phyloP scores from a whole-genome alignment of 2,797 vertebrate genomes.

The Esox lucius region DNA sequence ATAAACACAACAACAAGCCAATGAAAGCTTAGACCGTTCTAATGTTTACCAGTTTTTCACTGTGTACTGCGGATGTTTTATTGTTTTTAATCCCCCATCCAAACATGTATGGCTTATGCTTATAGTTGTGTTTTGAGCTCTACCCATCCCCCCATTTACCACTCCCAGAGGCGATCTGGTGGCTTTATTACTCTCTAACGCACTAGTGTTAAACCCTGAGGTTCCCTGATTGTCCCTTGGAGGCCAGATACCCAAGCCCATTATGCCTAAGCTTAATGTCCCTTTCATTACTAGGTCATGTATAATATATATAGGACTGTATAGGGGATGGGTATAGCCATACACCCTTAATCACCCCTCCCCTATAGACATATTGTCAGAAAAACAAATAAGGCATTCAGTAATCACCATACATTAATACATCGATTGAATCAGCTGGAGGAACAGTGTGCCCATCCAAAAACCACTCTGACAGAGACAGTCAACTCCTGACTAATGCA shows the following conservation, averaged over 20 bases:
- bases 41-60: background rate
- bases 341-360: background rate
- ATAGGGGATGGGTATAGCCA: too few relatives aligned
- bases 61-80: background rate
- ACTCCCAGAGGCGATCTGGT: constrained; percentile 17
- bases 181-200: constrained; percentile 30
- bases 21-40: background rate
- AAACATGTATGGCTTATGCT: constrained; percentile 17
- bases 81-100: constrained; percentile 7
- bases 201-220: constrained; percentile 14
- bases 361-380: background rate
- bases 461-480: too few relatives aligned
- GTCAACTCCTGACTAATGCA: too few relatives aligned
- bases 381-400: too few relatives aligned
- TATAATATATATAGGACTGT: background rate
- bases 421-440: too few relatives aligned
- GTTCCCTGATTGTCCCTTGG: constrained; percentile 33
- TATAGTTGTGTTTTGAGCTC: constrained; percentile 38
- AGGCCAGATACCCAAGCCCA: constrained; percentile 21
- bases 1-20: background rate
- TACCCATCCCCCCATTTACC: constrained; percentile 13
- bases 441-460: too few relatives aligned
- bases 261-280: constrained; percentile 30
- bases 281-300: constrained; percentile 18
- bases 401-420: too few relatives aligned